Conservation (phyloP, 2,888 invertebrate genomes). For the Augochlorella aurata region DNA sequence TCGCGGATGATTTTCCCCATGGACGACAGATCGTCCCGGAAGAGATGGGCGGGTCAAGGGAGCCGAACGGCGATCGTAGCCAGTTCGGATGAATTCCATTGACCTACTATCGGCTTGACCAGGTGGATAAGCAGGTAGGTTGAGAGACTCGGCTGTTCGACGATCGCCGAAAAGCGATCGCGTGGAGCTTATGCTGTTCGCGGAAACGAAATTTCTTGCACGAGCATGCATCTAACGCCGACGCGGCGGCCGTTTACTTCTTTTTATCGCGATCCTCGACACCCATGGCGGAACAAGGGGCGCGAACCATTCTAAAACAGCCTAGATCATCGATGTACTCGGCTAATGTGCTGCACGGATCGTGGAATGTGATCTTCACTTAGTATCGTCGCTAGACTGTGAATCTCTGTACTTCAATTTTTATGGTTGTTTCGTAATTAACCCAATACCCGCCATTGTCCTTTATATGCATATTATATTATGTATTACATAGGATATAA, state of each 20-base stretch:
- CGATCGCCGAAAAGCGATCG: constrained; percentile 65
- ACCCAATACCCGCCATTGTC: too few relatives aligned
- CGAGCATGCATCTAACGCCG: neutral
- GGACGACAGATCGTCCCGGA: neutral
- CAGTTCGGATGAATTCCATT: constrained; percentile 77
- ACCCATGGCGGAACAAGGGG: constrained; percentile 59
- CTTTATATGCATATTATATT: too few relatives aligned
- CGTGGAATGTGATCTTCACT: neutral
- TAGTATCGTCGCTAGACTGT: neutral
- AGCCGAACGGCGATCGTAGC: constrained; percentile 59
- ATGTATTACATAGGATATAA: too few relatives aligned
- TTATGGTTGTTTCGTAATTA: neutral
- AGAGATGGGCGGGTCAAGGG: constrained; percentile 64
- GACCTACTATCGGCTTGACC: constrained; percentile 74
- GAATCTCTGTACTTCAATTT: neutral
- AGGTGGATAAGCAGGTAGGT: constrained; percentile 70
- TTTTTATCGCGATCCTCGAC: constrained; percentile 55
- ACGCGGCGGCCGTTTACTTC: constrained; percentile 7
- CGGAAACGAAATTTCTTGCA: constrained; percentile 40
- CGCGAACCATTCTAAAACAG: constrained; percentile 45
- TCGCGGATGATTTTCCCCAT: neutral
- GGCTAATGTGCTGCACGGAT: neutral
- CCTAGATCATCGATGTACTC: constrained; percentile 52
- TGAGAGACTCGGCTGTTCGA: constrained; percentile 65
- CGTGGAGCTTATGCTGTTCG: constrained; percentile 25